A percentile compares a stretch with the other conserved stretches of the same genome.
These are phyloP conservation scores for Dendrolimus houi DNA, from an alignment of 2,888 invertebrate genomes.

Conservation along the genomic window DNA sequence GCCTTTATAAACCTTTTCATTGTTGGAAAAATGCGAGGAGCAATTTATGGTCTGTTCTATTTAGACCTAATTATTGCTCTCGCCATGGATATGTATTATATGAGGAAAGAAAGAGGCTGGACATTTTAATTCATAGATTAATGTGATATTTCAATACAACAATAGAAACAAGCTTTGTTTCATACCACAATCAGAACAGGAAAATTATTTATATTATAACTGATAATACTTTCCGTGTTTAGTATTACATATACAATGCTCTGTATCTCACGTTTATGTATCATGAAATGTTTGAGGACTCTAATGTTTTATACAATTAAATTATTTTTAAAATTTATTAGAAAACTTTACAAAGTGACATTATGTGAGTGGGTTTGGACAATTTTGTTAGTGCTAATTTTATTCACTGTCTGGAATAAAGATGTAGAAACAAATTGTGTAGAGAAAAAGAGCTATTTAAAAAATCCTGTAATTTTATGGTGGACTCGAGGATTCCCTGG, in stretches of 20 bases:
- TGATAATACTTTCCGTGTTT: slow-evolving; percentile 11
- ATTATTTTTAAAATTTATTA: slow-evolving; percentile 23
- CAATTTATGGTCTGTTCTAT: slow-evolving; percentile 58
- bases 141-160: slow-evolving; percentile 6
- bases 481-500: slow-evolving; percentile 56
- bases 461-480: slow-evolving; percentile 53
- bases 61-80: slow-evolving; percentile 55
- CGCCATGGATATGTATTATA: slow-evolving; percentile 47
- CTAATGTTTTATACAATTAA: slow-evolving; percentile 20
- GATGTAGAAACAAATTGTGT: slow-evolving; percentile 13
- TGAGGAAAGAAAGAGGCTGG: slow-evolving; percentile 50
- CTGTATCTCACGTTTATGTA: slow-evolving; percentile 9
- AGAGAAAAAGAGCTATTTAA: slow-evolving; percentile 10
- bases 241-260: slow-evolving; percentile 5
- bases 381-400: slow-evolving; percentile 19
- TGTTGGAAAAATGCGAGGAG: slow-evolving; percentile 38
- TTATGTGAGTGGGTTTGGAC: slow-evolving; percentile 29
- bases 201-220: slow-evolving; percentile 3
- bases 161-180: neutral
- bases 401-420: slow-evolving; percentile 24
- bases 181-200: slow-evolving; percentile 2
- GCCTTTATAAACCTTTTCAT: slow-evolving; percentile 34
- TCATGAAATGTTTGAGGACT: slow-evolving; percentile 13
- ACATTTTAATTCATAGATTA: slow-evolving; percentile 28
- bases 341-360: slow-evolving; percentile 27